Evolutionary conservation across 2,113 vertebrate genomes (phyloP).

Genomic region (Osmerus mordax): DNA sequence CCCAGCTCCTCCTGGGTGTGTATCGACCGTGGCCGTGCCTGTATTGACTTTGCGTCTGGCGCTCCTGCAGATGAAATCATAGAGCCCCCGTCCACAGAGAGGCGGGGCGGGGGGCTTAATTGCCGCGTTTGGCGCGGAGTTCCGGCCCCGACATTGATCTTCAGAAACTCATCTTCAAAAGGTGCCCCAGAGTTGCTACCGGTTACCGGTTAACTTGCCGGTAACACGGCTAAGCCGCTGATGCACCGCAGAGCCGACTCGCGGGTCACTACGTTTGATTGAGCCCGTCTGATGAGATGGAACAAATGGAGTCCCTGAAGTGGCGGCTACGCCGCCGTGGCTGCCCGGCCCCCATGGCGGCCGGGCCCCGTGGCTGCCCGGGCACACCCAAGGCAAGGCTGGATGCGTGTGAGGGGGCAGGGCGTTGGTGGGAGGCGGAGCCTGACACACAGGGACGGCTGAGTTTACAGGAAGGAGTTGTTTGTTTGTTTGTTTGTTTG

Average conservation of each 20-base stretch:
- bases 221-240: no score
- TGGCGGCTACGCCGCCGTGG: no score
- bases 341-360: no score
- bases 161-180: slow-evolving; percentile 10
- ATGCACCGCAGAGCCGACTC: neutral
- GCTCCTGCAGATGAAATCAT: slow-evolving; percentile 16
- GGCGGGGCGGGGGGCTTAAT: slow-evolving; percentile 10
- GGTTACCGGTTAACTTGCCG: neutral
- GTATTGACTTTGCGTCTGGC: slow-evolving; percentile 51
- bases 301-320: no score
- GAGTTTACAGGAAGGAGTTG: no score
- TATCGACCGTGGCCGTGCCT: slow-evolving; percentile 39
- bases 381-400: no score
- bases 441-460: no score
- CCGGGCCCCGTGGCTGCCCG: no score
- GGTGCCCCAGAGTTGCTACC: no score
- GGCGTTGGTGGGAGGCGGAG: no score
- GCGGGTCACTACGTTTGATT: neutral
- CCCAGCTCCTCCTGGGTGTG: slow-evolving; percentile 26
- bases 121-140: slow-evolving; percentile 13
- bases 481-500: neutral
- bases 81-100: slow-evolving; percentile 5
- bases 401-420: no score
- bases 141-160: slow-evolving; percentile 2
- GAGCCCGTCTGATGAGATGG: no score